phyloP scores from a whole-genome alignment of 2,888 invertebrate species.

The Brenthis daphne region DNA sequence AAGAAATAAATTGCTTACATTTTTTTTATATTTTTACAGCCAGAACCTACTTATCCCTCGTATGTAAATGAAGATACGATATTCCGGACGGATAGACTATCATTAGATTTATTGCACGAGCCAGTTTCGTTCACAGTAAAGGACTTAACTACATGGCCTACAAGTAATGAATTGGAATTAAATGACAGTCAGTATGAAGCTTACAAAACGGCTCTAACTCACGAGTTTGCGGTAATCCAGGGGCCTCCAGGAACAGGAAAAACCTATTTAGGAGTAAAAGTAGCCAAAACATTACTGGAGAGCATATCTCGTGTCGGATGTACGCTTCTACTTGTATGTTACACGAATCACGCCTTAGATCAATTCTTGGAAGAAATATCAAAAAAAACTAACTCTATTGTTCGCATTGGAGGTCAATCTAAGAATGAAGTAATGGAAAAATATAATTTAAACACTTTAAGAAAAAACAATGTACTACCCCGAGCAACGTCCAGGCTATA shows the following conservation, averaged over 20 bases:
- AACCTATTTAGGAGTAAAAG: constrained; percentile 88
- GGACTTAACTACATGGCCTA: constrained; percentile 72
- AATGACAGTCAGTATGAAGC: constrained; percentile 86
- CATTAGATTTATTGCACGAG: neutral
- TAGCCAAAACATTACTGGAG: constrained; percentile 84
- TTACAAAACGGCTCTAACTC: constrained; percentile 84
- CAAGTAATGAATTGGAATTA: constrained; percentile 67
- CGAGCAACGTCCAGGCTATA: constrained; percentile 40
- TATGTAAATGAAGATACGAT: constrained; percentile 46
- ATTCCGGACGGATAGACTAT: constrained; percentile 26
- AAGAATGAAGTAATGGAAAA: constrained; percentile 73
- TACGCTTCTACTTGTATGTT: constrained; percentile 89
- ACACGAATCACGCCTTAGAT: constrained; percentile 93
- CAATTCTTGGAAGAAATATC: constrained; percentile 89
- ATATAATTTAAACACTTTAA: constrained; percentile 69
- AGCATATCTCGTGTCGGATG: constrained; percentile 64
- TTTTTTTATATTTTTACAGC: constrained; percentile 42
- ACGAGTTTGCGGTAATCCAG: constrained; percentile 89
- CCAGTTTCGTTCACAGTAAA: constrained; percentile 49
- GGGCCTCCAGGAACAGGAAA: constrained; percentile 95
- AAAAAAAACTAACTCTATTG: constrained; percentile 80
- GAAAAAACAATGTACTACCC: constrained; percentile 36
- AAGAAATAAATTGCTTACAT: constrained; percentile 21
- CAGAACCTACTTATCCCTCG: constrained; percentile 49
- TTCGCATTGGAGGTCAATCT: constrained; percentile 87